phyloP scores from a whole-genome alignment of 2,113 vertebrate species.

The Melanotaenia duboulayi region DNA sequence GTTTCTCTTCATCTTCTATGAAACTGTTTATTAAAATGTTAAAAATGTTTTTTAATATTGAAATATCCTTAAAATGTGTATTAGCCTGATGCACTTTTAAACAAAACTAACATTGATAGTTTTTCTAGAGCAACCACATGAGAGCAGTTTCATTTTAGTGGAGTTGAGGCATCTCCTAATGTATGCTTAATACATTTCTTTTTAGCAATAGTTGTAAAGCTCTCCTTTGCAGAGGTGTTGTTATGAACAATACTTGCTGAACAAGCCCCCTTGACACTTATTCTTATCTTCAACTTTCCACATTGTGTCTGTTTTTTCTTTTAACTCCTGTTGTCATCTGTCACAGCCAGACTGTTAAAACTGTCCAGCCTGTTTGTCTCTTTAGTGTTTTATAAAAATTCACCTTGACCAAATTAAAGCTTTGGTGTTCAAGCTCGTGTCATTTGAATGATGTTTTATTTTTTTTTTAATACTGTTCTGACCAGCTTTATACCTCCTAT shows the following conservation, averaged over 20 bases:
- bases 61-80: neutral
- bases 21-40: neutral
- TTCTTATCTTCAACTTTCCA: neutral
- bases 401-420: neutral
- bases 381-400: neutral
- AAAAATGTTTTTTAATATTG: neutral
- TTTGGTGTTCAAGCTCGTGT: neutral
- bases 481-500: neutral
- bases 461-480: neutral
- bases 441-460: neutral
- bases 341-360: neutral
- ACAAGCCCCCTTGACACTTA: too few relatives aligned
- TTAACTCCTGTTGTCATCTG: constrained; percentile 8
- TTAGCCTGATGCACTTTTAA: neutral
- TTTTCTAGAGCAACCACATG: neutral
- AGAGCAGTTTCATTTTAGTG: neutral
- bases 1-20: neutral
- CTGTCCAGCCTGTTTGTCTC: neutral
- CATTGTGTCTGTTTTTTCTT: neutral
- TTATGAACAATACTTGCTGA: neutral
- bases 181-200: neutral
- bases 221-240: neutral
- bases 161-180: neutral
- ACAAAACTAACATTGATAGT: neutral
- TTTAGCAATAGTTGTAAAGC: too few relatives aligned